These are phyloP conservation scores for Drosophila guanche DNA, from an alignment of 1,140 invertebrate species.

Conservation along the genomic window DNA sequence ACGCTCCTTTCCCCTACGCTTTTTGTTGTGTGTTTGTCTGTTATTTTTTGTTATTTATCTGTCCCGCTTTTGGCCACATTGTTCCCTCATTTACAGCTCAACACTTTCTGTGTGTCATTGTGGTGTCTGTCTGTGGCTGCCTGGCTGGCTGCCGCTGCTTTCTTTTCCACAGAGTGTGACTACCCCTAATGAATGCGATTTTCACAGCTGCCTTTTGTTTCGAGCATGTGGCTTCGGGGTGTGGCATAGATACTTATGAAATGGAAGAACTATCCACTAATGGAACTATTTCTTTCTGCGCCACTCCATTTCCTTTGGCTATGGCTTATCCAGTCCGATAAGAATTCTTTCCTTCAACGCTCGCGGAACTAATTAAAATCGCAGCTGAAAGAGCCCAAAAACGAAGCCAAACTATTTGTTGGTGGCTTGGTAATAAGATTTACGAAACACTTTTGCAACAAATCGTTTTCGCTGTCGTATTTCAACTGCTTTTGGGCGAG, in stretches of 20 bases:
- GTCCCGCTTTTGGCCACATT: slow-evolving; percentile 61
- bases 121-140: slow-evolving; percentile 54
- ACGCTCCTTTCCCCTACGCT: neutral
- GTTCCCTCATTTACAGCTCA: slow-evolving; percentile 79
- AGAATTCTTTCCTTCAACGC: slow-evolving; percentile 43
- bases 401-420: slow-evolving; percentile 10
- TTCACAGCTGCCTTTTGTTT: slow-evolving; percentile 35
- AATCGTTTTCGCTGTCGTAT: slow-evolving; percentile 74
- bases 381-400: slow-evolving; percentile 11
- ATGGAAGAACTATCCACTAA: neutral
- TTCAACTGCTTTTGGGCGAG: slow-evolving; percentile 45
- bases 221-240: neutral
- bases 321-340: slow-evolving; percentile 32
- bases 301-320: slow-evolving; percentile 1
- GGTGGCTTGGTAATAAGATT: slow-evolving; percentile 44
- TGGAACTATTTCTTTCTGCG: neutral
- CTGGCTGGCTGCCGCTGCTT: slow-evolving; percentile 14
- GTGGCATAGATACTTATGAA: neutral
- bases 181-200: slow-evolving; percentile 72
- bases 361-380: slow-evolving; percentile 63
- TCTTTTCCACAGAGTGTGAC: slow-evolving; percentile 38
- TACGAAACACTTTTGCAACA: slow-evolving; percentile 71
- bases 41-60: slow-evolving; percentile 9
- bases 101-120: slow-evolving; percentile 80
- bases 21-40: neutral